Base-by-base conservation (phyloP, 1,140 invertebrate species). In the Neoseiulus cucumeris region DNA sequence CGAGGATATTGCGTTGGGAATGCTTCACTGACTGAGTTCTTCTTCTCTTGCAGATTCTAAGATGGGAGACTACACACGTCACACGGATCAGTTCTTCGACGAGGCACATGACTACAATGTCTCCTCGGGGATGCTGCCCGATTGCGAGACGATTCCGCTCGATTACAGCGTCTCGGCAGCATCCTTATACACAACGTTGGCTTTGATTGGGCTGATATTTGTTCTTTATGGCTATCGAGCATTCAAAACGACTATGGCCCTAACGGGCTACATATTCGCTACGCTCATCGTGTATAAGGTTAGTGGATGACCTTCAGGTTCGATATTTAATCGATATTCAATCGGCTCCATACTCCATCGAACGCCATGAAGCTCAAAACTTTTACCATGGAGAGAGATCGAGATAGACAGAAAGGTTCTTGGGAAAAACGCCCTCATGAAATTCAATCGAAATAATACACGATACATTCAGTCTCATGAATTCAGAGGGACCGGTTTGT, bases 211-310 rank as follows among this genome's bases (percentile, higher is more conserved):
- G 33, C 51, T 70, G 41, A n/a, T 70, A 66, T 70, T 68, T 69
- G 70, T 74, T 73, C 68, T 84, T 82, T 47, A 79, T 87, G 87
- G 88, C 64, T 91, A 91, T 75, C 80, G 87, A 64, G 90, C 86
- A 75, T 88, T 91, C 74, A 88, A 89, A 74, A 86, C 86, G 1
- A 83, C 86, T n/a, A 87, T 89, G 82, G 91, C 91, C 73, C 78
- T 91, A 29, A 90, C 86, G 28, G 89, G 89, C 30, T 86, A 90
- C 72, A 84, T 87, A 44, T 89, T 89, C 75, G 87, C 85, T 14
- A 82, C 86, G 51, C 82, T 84, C 25, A 79, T 88, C 65, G 83
- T 87, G 1, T 88, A 86, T 74, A 75, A 68, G 51, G 51, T 59
- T 29, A 59, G 33, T 39, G 4, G 33, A 39, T 39, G 4, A 9